Conservation (phyloP, 1,140 invertebrate genomes). For the Drosophila lacteicornis region DNA sequence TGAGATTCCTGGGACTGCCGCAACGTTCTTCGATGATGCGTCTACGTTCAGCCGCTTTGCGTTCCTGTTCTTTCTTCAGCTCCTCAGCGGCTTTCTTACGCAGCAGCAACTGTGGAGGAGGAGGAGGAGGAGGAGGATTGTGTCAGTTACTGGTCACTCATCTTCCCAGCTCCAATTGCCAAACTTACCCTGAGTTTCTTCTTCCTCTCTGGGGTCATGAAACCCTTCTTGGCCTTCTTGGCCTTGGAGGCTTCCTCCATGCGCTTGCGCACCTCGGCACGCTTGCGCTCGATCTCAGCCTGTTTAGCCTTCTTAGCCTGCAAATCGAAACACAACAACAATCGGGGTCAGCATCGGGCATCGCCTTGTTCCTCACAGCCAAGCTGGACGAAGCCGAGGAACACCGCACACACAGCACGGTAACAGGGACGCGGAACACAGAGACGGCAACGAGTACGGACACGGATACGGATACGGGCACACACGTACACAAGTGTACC, state of each 20-base stretch:
- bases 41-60: slow-evolving; percentile 98
- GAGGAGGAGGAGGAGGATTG: no score
- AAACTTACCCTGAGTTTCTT: slow-evolving; percentile 97
- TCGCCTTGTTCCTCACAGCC: not conserved
- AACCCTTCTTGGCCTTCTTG: slow-evolving; percentile 98
- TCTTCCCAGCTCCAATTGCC: not conserved
- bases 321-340: slow-evolving; percentile 24
- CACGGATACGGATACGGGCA: slow-evolving; percentile 37
- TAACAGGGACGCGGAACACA: slow-evolving; percentile 28
- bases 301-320: slow-evolving; percentile 97
- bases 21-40: slow-evolving; percentile 98
- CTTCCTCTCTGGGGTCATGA: slow-evolving; percentile 99
- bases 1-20: slow-evolving; percentile 95
- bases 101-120: slow-evolving; percentile 91
- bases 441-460: slow-evolving; percentile 8
- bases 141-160: not conserved
- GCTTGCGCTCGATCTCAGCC: slow-evolving; percentile 96
- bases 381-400: slow-evolving; percentile 3
- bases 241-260: slow-evolving; percentile 97
- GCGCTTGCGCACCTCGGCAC: slow-evolving; percentile 97
- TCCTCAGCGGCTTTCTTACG: slow-evolving; percentile 99
- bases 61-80: slow-evolving; percentile 99
- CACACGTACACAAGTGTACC: slow-evolving; percentile 83
- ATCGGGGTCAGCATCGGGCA: slow-evolving; percentile 4
- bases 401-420: slow-evolving; percentile 11